Base-by-base conservation (phyloP, 2,797 vertebrate species). In the Falco naumanni region DNA sequence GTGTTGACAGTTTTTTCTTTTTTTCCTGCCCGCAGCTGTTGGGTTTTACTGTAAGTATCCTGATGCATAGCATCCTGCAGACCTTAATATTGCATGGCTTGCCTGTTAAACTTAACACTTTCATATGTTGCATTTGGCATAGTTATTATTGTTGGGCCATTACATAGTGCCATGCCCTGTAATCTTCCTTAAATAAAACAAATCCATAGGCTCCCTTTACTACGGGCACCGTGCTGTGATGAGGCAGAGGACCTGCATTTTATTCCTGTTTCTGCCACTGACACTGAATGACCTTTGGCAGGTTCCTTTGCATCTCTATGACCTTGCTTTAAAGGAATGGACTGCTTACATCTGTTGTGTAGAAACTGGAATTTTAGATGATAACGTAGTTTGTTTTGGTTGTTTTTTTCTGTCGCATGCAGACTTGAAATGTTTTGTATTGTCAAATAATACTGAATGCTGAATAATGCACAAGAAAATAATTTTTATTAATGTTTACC, bases 21-120 rank as follows among this genome's bases (percentile, higher is more conserved):
- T 95, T 95, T 96, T 95, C 95, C 96, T 95, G 93, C 95, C 95
- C 29, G 85, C 97, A 98, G 98, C 98, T 94, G 95, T 98, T 97
- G 98, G 98, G 96, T 98, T 98, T 98, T 98, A 98, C 97, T 99
- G 98, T 99, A 98, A 99, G 98, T 99, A 98, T 97, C 50, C 79
- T 90, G 48, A 74, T 50, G 47, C 66, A 5, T 39, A 80, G 60
- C 68, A 69, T 90, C 63, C 56, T 84, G 6, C 17, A 91, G 54
- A 70, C 84, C n/a, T 57, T 96, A 95, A 53, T 93, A 65, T 77
- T 96, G 93, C 87, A 88, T 97, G 96, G 93, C 84, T 96, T 95
- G 89, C 94, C 60, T 97, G 76, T 76, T 60, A 24, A 72, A 53
- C 45, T 51, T 90, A 92, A 78, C 87, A 6, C 74, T 74, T 13